These are phyloP conservation scores for Rhynchotus rufescens DNA, from an alignment of 2,797 vertebrate genomes.

Conservation along the genomic window DNA sequence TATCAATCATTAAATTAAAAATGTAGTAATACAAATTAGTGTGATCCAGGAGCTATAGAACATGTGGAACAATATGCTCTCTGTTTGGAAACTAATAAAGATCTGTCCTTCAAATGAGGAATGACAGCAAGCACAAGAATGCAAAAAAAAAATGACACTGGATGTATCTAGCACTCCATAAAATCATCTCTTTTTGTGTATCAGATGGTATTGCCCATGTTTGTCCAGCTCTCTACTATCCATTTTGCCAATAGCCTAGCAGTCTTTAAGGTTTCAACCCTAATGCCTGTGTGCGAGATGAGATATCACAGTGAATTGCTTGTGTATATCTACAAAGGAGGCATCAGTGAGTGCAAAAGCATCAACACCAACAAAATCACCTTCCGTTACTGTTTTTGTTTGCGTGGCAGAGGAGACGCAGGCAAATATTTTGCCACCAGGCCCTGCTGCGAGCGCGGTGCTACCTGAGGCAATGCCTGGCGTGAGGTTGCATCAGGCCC, in stretches of 20 bases:
- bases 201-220: background rate
- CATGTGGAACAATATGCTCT: constrained; percentile 56
- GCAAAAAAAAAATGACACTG: background rate
- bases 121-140: background rate
- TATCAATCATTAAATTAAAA: constrained; percentile 80
- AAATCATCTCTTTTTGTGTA: background rate
- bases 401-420: background rate
- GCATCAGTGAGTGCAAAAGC: background rate
- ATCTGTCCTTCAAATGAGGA: constrained; percentile 42
- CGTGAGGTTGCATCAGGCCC: constrained; percentile 65
- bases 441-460: constrained; percentile 13
- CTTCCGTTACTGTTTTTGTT: constrained; percentile 13
- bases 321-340: background rate
- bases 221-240: constrained; percentile 1
- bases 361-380: background rate
- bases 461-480: constrained; percentile 44
- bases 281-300: background rate
- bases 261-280: constrained; percentile 7
- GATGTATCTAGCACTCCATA: background rate
- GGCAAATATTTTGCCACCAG: constrained; percentile 15
- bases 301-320: constrained; percentile 20
- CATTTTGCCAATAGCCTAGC: background rate
- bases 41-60: constrained; percentile 50
- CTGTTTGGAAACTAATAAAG: constrained; percentile 31
- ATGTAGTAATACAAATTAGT: constrained; percentile 68